These are phyloP conservation scores for Potorous gilbertii DNA, from an alignment of 2,797 vertebrate genomes.

Conservation along the genomic window DNA sequence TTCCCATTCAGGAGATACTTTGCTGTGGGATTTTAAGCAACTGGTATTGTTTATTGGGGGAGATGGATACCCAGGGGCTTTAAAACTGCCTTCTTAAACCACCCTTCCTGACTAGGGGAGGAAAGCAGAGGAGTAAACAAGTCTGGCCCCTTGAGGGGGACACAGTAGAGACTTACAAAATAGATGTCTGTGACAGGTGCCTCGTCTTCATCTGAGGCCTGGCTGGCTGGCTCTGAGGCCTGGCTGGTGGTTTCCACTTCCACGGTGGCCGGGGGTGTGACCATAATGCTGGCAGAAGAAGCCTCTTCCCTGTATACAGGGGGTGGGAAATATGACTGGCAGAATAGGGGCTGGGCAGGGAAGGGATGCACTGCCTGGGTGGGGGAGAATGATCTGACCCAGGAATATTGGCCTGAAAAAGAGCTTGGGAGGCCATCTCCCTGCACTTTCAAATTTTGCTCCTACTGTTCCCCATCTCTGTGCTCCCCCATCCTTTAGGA, in stretches of 20 bases:
- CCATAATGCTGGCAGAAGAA: constrained; percentile 79
- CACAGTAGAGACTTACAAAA: constrained; percentile 90
- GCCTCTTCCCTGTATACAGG: constrained; percentile 76
- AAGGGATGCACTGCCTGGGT: not conserved
- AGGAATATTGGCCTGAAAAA: not conserved
- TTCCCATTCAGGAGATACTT: not conserved
- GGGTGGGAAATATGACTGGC: not conserved
- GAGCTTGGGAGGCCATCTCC: not conserved
- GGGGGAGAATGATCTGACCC: not conserved
- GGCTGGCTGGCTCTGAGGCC: constrained; percentile 93
- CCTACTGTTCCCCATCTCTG: not conserved
- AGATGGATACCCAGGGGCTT: not conserved
- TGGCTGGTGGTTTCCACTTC: constrained; percentile 92
- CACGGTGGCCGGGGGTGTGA: constrained; percentile 79
- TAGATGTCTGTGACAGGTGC: constrained; percentile 96
- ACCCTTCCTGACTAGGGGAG: not conserved
- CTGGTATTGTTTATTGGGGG: not conserved
- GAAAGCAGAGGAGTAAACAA: not conserved
- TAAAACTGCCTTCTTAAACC: not conserved
- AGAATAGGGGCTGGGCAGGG: not conserved
- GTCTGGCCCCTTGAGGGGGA: not conserved
- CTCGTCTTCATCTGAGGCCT: constrained; percentile 95
- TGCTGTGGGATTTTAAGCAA: not conserved
- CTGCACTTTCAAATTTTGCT: not conserved
- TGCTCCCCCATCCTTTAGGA: not conserved